These are phyloP conservation scores for Pentalonia nigronervosa DNA, from an alignment of 1,140 invertebrate species.

Conservation along the genomic window DNA sequence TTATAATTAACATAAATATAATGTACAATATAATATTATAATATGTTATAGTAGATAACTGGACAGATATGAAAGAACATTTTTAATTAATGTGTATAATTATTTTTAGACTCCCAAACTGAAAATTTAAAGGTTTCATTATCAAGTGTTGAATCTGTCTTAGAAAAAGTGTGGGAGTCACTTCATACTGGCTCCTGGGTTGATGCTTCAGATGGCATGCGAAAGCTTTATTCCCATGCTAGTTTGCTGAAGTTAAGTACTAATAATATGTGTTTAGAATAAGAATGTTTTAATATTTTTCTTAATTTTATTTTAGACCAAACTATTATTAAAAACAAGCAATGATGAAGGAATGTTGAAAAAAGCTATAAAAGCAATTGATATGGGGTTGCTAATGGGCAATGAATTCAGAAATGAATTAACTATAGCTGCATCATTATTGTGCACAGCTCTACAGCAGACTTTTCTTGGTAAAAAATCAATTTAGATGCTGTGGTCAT, in stretches of 20 bases:
- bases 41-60: too few species aligned
- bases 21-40: too few species aligned
- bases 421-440: slow-evolving; percentile 59
- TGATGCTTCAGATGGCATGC: slow-evolving; percentile 71
- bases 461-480: not conserved
- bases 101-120: not conserved
- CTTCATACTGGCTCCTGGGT: slow-evolving; percentile 88
- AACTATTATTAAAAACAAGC: slow-evolving; percentile 35
- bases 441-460: slow-evolving; percentile 57
- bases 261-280: slow-evolving; percentile 1
- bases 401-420: slow-evolving; percentile 58
- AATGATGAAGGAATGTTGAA: slow-evolving; percentile 62
- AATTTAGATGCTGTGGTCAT: not conserved
- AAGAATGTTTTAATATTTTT: not conserved
- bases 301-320: not conserved
- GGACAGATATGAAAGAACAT: too few species aligned
- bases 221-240: slow-evolving; percentile 72
- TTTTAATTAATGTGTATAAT: not conserved
- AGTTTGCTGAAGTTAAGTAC: slow-evolving; percentile 69
- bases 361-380: slow-evolving; percentile 74
- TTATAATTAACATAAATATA: not conserved
- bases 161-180: slow-evolving; percentile 80
- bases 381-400: slow-evolving; percentile 84
- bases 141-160: slow-evolving; percentile 65
- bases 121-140: not conserved